Base-by-base conservation (phyloP, 2,888 invertebrate genomes). In the Cosmopolites sordidus region DNA sequence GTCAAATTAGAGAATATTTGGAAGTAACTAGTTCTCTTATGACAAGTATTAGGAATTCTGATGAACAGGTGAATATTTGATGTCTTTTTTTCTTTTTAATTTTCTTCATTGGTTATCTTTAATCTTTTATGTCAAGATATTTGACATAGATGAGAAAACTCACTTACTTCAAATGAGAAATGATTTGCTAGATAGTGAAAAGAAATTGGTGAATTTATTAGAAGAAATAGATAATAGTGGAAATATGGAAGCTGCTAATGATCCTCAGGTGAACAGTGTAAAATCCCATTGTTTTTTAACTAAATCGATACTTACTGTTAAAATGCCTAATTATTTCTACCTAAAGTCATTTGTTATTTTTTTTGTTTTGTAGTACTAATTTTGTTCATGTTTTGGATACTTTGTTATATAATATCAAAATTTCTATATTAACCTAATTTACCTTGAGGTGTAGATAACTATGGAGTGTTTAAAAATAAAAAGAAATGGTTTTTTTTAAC, bases 1-100 rank as follows among this genome's bases (percentile, higher is more conserved):
- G 81, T 54, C 85, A 87, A 72, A 87, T 87, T 58, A 75, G 84
- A 43, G 87, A 87, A 66, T 87, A 86, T 67, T 84, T 87, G 56
- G 78, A 82, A 65, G 82, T 85, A 30, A 87, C 86, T 3, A 81
- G 83, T 17, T 81, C 82, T 1, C 77, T 87, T 58, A 85, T 87
- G 70, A 83, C 83, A 50, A 83, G 83, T 33, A 80, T 86, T 76
- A 80, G 83, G 62, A 83, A 82, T 9, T 66, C 69, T 27, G 83
- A 82, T 64, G 85, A 86, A 72, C 83, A 84, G 76, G 86, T 86
- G 73, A 33, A 33, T 33, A 49, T 40, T 44, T 38, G 14, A 38
- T 3, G 22, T 41, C 12, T 29, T 48, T 9, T 40, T 29, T n/a
- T 40, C 5, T 45, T 51, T 33, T 33, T 33, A 27, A 27, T 27